phyloP scores from a whole-genome alignment of 2,113 vertebrate species.

The Vimba vimba region DNA sequence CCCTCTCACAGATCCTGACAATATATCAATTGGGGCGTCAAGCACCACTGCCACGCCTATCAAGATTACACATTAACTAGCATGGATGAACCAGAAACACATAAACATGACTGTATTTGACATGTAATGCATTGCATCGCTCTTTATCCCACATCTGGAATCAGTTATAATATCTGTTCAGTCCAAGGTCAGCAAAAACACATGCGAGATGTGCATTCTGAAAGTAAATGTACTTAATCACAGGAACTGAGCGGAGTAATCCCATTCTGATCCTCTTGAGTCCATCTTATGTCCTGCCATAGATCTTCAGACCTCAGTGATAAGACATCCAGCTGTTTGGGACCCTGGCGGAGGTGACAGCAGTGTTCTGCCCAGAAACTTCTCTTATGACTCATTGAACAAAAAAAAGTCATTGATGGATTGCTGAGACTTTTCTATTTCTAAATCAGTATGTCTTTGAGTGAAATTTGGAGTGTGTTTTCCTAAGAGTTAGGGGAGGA shows the following conservation, averaged over 20 bases:
- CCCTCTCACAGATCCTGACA: slow-evolving; percentile 61
- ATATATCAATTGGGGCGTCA: background rate
- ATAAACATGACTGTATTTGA: slow-evolving; percentile 57
- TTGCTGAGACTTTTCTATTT: slow-evolving; percentile 11
- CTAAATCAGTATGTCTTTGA: slow-evolving; percentile 33
- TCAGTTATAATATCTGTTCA: slow-evolving; percentile 60
- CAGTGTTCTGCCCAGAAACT: background rate
- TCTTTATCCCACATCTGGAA: slow-evolving; percentile 69
- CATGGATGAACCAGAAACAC: slow-evolving; percentile 44
- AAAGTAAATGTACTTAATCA: slow-evolving; percentile 19
- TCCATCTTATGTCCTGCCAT: slow-evolving; percentile 30
- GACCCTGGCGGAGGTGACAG: background rate
- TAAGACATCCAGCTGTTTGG: slow-evolving; percentile 25
- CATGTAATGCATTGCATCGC: slow-evolving; percentile 52
- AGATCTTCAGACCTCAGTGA: slow-evolving; percentile 17
- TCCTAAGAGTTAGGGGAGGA: slow-evolving; percentile 51
- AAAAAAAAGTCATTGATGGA: background rate
- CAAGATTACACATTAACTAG: slow-evolving; percentile 77
- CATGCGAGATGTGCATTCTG: background rate
- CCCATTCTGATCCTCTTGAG: slow-evolving; percentile 10
- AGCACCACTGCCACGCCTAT: slow-evolving; percentile 46
- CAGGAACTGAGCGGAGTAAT: background rate
- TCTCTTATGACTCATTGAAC: background rate
- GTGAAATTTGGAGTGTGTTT: slow-evolving; percentile 57
- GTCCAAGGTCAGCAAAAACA: slow-evolving; percentile 57